Base-by-base conservation (phyloP, 2,888 invertebrate species). In the Cosmorhoe ocellata region DNA sequence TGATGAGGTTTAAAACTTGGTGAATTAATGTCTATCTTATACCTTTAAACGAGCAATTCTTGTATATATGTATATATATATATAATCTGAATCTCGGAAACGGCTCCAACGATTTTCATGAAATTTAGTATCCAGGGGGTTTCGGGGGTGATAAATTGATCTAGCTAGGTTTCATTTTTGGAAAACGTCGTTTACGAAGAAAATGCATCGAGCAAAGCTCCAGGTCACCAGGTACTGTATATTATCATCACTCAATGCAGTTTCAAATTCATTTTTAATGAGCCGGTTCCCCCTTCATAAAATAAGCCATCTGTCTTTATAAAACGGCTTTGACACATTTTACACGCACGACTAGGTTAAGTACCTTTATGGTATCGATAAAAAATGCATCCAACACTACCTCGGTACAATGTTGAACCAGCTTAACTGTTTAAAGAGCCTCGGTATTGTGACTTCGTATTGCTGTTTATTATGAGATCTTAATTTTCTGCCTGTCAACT, bases 251-350 rank as follows among this genome's bases (percentile, higher is more conserved):
- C n/a, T n/a, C 7, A 22, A 22, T 37, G 26, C 2, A 22, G 22
- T 7, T 12, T 32, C 26, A 7, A 37, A 33, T 46, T 24, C n/a
- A 12, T 42, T 10, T 42, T 39, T 33, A 37, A 51, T 49, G 38
- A 40, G 39, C 32, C 39, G 36, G 26, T 39, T 24, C 14, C 39
- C n/a, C 28, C 40, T 41, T 37, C 24, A 42, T 24, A 44, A 39
- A 38, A 33, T 46, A 14, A 32, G 54, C 66, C 65, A 73, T 66
- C 64, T 70, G 66, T 61, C 37, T 56, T 52, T 57, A 31, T 28
- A 52, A 55, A 59, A 59, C 63, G 65, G 64, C 74, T 74, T 71
- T 66, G 70, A 78, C 78, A 81, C 77, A 77, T 82, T 76, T 71
- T 74, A 63, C 63, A 58, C 64, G 69, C 59, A 64, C 48, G 55